Percentiles rank a stretch among this genome's conserved stretches.
phyloP scores from a whole-genome alignment of 2,888 invertebrate genomes.

The Hofmannophila pseudospretella region DNA sequence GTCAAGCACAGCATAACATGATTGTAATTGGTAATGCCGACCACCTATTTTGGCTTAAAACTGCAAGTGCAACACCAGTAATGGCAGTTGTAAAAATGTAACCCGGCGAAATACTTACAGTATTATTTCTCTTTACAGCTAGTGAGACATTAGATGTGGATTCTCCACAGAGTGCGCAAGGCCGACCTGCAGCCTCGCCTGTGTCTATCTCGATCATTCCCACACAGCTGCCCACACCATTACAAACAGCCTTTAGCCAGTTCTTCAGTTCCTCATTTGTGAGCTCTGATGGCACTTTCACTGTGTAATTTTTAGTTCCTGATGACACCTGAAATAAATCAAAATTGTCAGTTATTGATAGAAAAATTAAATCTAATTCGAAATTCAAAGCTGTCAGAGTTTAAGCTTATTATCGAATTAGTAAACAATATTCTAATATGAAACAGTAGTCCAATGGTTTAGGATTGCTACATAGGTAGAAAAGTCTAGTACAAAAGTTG shows the following conservation, averaged over 20 bases:
- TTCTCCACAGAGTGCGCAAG: constrained; percentile 63
- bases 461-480: too few species aligned
- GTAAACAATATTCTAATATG: too few species aligned
- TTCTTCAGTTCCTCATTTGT: constrained; percentile 65
- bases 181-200: constrained; percentile 60
- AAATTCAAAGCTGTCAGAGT: neutral
- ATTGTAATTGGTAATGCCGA: too few species aligned
- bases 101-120: too few species aligned
- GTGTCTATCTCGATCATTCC: constrained; percentile 75
- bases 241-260: constrained; percentile 71
- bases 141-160: constrained; percentile 52
- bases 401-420: too few species aligned
- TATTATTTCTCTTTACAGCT: constrained; percentile 52
- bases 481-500: too few species aligned
- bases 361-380: neutral
- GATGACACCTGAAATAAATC: constrained; percentile 49
- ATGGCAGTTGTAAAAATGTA: too few species aligned
- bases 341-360: too few species aligned
- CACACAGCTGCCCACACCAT: constrained; percentile 74
- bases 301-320: constrained; percentile 67
- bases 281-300: constrained; percentile 75
- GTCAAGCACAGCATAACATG: too few species aligned
- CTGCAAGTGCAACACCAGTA: too few species aligned
- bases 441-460: too few species aligned
- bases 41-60: too few species aligned